Evolutionary conservation across 2,888 invertebrate species (phyloP), one percentile per base, ranked within the genome.

Genomic region (Cerastis leucographa): DNA sequence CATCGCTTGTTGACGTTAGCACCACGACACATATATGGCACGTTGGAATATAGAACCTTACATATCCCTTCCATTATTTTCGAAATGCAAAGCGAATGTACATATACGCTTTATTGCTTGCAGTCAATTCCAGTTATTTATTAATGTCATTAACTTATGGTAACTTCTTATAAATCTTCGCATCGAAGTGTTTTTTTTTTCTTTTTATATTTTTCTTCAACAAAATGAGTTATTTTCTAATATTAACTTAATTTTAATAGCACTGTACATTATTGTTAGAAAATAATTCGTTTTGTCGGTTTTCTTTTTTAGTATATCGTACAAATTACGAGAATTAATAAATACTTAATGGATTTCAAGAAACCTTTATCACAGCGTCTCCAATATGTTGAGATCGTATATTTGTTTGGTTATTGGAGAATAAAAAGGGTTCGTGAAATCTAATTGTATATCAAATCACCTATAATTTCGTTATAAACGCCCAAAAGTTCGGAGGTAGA

Each of bases 21-120:
- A 94, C 92, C 92, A 91, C 90, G 88, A 92, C 89, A 89, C 83
- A 78, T 80, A 85, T 92, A 94, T 94, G 94, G 94, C 94, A 94
- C 94, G 87, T 93, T 91, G 89, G 91, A 93, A 92, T 91, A 89
- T 72, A 88, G 87, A 89, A 89, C 87, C 87, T 87, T 89, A 90
- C 77, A 84, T 71, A 77, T 83, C 86, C 84, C 69, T 83, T 71
- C 83, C 87, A 87, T 66, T 80, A 86, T 83, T 84, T 90, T 85
- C 77, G 86, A 91, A 92, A 92, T 91, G 93, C 91, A 91, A 90
- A 86, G 89, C 91, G 88, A 85, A 77, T 76, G 75, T 84, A 85
- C 54, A 76, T 76, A 84, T 44, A 88, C 88, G 89, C 88, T 89
- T 90, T 92, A 93, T 93, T 93, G 92, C 93, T 93, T 90, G 90